phyloP scores from a whole-genome alignment of 1,140 invertebrate species.

The Zaprionus vittiger region DNA sequence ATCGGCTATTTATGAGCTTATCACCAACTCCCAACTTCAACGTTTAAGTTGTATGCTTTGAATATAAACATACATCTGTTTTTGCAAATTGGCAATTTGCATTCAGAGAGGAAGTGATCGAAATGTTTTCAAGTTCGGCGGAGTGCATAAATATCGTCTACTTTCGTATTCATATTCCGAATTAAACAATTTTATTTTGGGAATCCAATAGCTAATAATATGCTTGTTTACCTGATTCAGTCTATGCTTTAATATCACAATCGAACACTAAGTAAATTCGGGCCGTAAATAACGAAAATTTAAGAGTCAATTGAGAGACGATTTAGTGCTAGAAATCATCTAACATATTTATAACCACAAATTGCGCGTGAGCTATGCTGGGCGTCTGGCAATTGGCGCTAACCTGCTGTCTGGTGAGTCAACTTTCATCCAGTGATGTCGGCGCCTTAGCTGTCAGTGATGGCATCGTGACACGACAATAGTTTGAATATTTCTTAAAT shows the following conservation, averaged over 20 bases:
- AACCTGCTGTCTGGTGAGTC: slow-evolving; percentile 51
- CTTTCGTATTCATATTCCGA: not conserved
- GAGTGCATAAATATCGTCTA: not conserved
- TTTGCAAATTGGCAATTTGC: slow-evolving; percentile 42
- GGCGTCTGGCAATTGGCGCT: slow-evolving; percentile 37
- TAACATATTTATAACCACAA: slow-evolving; percentile 13
- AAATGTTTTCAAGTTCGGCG: slow-evolving; percentile 17
- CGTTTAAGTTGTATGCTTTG: slow-evolving; percentile 11
- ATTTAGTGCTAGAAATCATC: slow-evolving; percentile 30
- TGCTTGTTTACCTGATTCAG: slow-evolving; percentile 2
- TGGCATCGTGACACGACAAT: not conserved
- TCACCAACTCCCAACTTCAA: slow-evolving; percentile 27
- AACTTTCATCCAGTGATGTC: slow-evolving; percentile 21
- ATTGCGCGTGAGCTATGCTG: slow-evolving; percentile 25
- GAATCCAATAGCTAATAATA: not conserved
- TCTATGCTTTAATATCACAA: slow-evolving; percentile 23
- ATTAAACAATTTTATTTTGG: not conserved
- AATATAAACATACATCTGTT: not conserved
- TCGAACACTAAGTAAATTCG: slow-evolving; percentile 22
- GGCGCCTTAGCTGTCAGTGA: not conserved
- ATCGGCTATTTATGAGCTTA: slow-evolving; percentile 43
- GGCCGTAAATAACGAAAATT: slow-evolving; percentile 35
- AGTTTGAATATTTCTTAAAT: not conserved
- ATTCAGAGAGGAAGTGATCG: slow-evolving; percentile 28
- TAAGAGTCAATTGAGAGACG: slow-evolving; percentile 3